These are phyloP conservation scores for Irena cyanogastra DNA, from an alignment of 2,113 vertebrate species.

Conservation along the genomic window DNA sequence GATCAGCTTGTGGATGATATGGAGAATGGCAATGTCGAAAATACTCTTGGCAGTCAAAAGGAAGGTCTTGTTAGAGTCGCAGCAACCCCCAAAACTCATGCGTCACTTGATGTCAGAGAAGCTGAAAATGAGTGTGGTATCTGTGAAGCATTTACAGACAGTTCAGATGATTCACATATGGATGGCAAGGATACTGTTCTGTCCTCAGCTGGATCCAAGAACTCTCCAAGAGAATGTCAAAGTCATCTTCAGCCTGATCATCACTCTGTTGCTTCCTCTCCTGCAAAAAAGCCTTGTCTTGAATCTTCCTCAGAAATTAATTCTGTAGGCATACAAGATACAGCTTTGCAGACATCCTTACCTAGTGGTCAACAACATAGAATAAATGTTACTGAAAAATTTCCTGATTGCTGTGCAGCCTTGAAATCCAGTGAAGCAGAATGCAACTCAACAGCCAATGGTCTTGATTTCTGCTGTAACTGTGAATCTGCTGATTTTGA, in stretches of 20 bases:
- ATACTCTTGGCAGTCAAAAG: constrained; percentile 67
- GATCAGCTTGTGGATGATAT: constrained; percentile 87
- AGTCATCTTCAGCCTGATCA: constrained; percentile 44
- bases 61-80: constrained; percentile 56
- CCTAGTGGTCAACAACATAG: neutral
- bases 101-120: constrained; percentile 66
- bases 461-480: constrained; percentile 70
- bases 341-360: constrained; percentile 14
- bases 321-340: neutral
- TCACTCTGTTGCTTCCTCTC: neutral
- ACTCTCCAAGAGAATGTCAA: constrained; percentile 56
- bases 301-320: constrained; percentile 38
- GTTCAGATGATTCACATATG: constrained; percentile 56
- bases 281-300: constrained; percentile 55
- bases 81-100: constrained; percentile 53
- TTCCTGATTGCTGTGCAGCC: constrained; percentile 18
- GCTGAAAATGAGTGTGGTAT: constrained; percentile 61
- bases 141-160: constrained; percentile 46
- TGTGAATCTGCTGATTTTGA: constrained; percentile 65
- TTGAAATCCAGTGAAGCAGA: constrained; percentile 64
- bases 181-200: constrained; percentile 60
- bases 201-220: constrained; percentile 63
- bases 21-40: constrained; percentile 93
- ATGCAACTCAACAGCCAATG: constrained; percentile 33
- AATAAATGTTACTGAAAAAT: neutral